Evolutionary conservation across 2,113 vertebrate species (phyloP).

Genomic region (Pelusios castaneus): DNA sequence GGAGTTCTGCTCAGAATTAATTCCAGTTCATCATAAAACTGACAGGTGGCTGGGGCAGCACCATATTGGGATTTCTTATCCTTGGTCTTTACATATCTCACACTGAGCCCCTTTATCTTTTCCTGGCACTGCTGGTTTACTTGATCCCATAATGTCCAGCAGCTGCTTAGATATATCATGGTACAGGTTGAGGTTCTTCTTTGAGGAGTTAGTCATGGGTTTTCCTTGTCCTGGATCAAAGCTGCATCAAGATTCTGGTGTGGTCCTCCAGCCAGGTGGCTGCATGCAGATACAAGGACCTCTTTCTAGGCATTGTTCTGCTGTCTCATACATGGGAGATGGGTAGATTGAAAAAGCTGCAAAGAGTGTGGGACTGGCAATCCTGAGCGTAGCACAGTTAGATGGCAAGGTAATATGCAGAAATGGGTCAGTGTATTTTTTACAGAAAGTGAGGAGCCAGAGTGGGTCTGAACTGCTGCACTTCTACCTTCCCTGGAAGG

Average conservation of each 20-base stretch:
- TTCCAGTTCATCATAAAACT: background rate
- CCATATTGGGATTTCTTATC: background rate
- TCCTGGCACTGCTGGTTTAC: background rate
- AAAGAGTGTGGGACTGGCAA: background rate
- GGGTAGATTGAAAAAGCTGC: background rate
- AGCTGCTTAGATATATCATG: background rate
- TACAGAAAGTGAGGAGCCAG: background rate
- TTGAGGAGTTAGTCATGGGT: background rate
- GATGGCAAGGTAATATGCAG: background rate
- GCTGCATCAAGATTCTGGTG: background rate
- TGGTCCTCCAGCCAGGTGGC: background rate
- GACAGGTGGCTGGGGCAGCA: background rate
- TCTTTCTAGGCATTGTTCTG: background rate
- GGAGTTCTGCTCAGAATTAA: background rate
- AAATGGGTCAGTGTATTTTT: background rate
- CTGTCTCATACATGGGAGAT: background rate
- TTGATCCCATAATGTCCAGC: background rate
- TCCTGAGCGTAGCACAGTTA: background rate
- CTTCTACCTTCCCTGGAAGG: background rate
- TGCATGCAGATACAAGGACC: background rate
- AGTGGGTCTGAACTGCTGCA: background rate
- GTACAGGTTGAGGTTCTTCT: background rate
- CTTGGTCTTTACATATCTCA: background rate
- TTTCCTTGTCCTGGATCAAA: background rate
- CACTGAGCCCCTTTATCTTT: background rate